Evolutionary conservation across 2,797 vertebrate genomes (phyloP), one percentile per base, ranked within the genome.

Genomic region (Vireo griseus): DNA sequence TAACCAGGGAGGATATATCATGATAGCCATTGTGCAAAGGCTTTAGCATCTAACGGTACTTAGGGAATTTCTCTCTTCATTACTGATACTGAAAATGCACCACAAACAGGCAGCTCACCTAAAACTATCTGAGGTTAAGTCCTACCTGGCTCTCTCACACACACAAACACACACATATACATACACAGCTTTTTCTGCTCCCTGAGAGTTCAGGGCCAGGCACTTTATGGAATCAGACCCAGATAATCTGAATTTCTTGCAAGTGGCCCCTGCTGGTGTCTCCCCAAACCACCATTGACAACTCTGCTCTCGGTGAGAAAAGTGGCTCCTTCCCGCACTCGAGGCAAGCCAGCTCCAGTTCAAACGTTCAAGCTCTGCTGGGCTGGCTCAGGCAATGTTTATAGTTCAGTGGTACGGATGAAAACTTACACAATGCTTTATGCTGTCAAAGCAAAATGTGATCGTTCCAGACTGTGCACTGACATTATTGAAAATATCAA

Each of bases 401-500:
- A 95, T 33, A 92, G 88, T 80, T 92, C 93, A 95, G 86, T 82
- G 87, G 86, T 94, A 96, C 1, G 6, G 78, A 88, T 80, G 89
- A 94, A 95, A 93, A 96, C 88, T 97, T 82, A 72, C 90, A 94
- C 94, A 96, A 79, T 13, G 42, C 93, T 97, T 97, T 84, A 48
- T 25, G 31, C 94, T 96, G 96, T 96, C 96, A 97, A 94, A 96
- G 96, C 89, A 96, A 89, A 95, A 96, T 40, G 86, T 89, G 96
- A 97, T 88, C 4, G 3, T 78, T 96, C 88, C 83, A 76, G 87
- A 92, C 96, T 96, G 89, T 94, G 74, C 79, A 74, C 86, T 91
- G 78, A 95, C 94, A 96, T 94, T 95, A 97, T 68, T 92, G 94
- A 96, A 97, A 96, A 95, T 96, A 96, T 94, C 94, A 96, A 95